phyloP scores from a whole-genome alignment of 2,113 vertebrate genomes.

The Nanorana parkeri region DNA sequence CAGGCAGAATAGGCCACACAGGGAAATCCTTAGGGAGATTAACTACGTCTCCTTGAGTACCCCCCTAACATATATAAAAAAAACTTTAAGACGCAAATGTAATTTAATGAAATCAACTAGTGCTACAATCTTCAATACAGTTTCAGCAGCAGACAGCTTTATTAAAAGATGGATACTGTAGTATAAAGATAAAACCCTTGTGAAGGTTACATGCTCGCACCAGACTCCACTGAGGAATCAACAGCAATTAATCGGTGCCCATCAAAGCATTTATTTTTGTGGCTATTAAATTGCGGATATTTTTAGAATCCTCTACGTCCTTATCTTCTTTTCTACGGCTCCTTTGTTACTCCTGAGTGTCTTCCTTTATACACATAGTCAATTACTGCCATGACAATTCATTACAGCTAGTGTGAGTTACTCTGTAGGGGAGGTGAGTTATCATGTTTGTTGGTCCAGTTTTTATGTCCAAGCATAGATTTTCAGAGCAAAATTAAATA shows the following conservation, averaged over 20 bases:
- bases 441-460: not conserved
- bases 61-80: too few relatives aligned
- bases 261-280: slow-evolving; percentile 49
- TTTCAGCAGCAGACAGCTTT: not conserved
- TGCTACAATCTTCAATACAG: not conserved
- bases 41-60: too few relatives aligned
- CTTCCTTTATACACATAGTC: slow-evolving; percentile 19
- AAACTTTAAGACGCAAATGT: too few relatives aligned
- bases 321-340: slow-evolving; percentile 17
- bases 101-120: too few relatives aligned
- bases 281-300: slow-evolving; percentile 40
- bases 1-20: too few relatives aligned
- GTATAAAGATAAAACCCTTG: slow-evolving; percentile 37
- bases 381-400: slow-evolving; percentile 23
- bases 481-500: too few relatives aligned
- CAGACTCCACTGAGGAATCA: slow-evolving; percentile 43
- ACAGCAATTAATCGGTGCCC: slow-evolving; percentile 33
- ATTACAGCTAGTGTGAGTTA: slow-evolving; percentile 4
- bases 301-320: slow-evolving; percentile 31
- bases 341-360: not conserved
- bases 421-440: not conserved
- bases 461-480: not conserved
- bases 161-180: not conserved
- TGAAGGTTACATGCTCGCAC: not conserved
- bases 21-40: too few relatives aligned